Base-by-base conservation (phyloP, 1,140 invertebrate species). In the Anastrepha ludens region DNA sequence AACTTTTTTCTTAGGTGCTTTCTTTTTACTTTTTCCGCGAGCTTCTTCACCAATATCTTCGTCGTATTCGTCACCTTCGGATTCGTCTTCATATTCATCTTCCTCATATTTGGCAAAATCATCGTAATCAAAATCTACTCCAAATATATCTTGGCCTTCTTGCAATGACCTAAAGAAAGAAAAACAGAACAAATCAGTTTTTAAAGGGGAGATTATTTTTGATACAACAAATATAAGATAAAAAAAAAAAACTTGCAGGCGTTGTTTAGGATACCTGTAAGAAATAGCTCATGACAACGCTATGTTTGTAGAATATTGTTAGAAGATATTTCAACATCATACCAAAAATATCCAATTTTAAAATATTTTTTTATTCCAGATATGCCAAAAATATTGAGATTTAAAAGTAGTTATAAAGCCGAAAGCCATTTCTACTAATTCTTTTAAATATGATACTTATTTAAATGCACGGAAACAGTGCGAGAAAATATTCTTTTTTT, bases 101-200 rank as follows among this genome's bases (percentile, higher is more conserved):
- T 98, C 97, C 29, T 96, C 97, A 93, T 97, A 98, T 91, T 97
- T 97, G 55, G 96, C 96, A 94, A 99, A 98, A 90, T 99, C 98
- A 89, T 98, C 98, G 93, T 97, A 99, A 93, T 99, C 98, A 94
- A 99, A 99, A 93, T 99, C 98, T 39, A 99, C 98, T 87, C 99
- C 99, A 94, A 99, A 99, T 89, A 99, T 99, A 92, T 99, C 99
- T 94, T 99, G 98, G 86, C 99, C 99, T 94, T 99, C 98, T 95
- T 99, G 98, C 47, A 99, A 94, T 1, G 98, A 97, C 6, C 97
- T 97, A 81, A 6, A n/a, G 47, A 81, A n/a, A 62, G 4, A 62
- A n/a, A 62, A 15, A 62, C 55, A 29, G 11, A 60, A 87, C 64
- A 67, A 67, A 47, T 58, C 2, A 87, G 58, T 29, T 88, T 86